Conservation (phyloP, 2,113 vertebrate species). For the Neoarius graeffei region DNA sequence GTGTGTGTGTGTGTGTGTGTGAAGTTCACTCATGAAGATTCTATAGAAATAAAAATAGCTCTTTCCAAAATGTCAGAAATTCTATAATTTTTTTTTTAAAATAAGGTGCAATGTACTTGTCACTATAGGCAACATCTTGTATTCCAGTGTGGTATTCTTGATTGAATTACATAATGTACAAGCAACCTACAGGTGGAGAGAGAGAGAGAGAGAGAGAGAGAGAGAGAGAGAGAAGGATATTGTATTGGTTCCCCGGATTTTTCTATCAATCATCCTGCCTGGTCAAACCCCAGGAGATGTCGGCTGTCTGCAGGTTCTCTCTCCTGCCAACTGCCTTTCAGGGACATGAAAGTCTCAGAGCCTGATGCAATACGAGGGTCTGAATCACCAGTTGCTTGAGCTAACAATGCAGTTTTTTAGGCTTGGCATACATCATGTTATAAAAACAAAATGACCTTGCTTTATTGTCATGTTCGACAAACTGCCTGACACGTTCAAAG, state of each 20-base stretch:
- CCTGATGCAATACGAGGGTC: constrained; percentile 32
- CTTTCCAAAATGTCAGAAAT: not conserved
- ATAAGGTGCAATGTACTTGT: not conserved
- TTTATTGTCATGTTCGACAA: not conserved
- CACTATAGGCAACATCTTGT: not conserved
- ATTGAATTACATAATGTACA: constrained; percentile 4
- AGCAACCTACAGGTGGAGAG: not conserved
- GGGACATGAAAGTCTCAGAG: constrained; percentile 25
- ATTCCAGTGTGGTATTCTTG: not conserved
- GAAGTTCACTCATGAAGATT: not conserved
- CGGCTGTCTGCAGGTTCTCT: constrained; percentile 35
- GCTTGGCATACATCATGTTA: not conserved
- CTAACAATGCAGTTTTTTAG: constrained; percentile 27
- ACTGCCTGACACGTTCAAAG: not conserved
- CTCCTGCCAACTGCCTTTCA: constrained; percentile 37
- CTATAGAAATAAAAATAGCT: not conserved
- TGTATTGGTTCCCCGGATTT: constrained; percentile 20
- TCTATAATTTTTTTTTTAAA: not conserved
- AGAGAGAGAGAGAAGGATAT: not conserved
- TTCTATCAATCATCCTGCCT: constrained; percentile 42
- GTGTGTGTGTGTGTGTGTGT: too few relatives aligned
- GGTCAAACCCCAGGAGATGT: constrained; percentile 37
- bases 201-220: not conserved
- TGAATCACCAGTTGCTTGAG: constrained; percentile 45
- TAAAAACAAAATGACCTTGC: constrained; percentile 11